These are phyloP conservation scores for Gambusia affinis DNA, from an alignment of 2,113 vertebrate species.

Conservation along the genomic window DNA sequence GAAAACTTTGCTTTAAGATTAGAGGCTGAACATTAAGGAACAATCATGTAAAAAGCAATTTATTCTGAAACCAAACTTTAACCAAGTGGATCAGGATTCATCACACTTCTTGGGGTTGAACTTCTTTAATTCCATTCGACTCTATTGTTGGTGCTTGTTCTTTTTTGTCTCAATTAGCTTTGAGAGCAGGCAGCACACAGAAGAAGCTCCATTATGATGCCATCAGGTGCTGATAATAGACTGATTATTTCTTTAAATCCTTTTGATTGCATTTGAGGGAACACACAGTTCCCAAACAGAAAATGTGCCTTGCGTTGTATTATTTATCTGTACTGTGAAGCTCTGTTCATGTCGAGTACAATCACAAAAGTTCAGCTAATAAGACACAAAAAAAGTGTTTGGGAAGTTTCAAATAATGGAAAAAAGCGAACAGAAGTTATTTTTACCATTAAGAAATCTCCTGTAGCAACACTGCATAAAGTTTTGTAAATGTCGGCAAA, in stretches of 20 bases:
- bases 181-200: neutral
- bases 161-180: neutral
- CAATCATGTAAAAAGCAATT: no score
- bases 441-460: neutral
- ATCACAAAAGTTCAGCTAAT: neutral
- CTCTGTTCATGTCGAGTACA: no score
- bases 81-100: no score
- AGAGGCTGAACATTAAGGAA: no score
- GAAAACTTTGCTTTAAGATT: no score
- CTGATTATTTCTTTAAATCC: neutral
- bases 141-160: neutral
- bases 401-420: neutral
- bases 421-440: neutral
- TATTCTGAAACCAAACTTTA: no score
- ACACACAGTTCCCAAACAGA: no score
- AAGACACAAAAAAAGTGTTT: neutral
- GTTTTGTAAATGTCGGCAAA: constrained; percentile 8
- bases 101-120: no score
- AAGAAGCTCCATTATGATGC: neutral
- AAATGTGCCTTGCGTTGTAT: no score
- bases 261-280: neutral
- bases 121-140: no score
- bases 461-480: neutral
- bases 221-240: neutral
- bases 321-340: no score